Evolutionary conservation across 2,888 invertebrate genomes (phyloP).

Genomic region (Conchocele bisecta): DNA sequence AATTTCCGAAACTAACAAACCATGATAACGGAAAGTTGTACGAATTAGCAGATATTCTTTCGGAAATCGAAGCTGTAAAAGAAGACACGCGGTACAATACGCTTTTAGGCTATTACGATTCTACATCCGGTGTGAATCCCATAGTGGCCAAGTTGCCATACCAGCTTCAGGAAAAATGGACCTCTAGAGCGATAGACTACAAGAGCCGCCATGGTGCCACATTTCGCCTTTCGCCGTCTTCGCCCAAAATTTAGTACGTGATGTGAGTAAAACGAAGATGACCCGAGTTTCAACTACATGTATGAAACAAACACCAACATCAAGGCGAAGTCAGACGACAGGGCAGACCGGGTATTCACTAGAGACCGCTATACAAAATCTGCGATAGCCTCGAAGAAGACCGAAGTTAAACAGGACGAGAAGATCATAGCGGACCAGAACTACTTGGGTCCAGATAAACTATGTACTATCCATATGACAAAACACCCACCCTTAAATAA

Average conservation of each 20-base stretch:
- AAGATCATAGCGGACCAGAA: conserved; percentile 1
- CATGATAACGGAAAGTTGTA: conserved; percentile 1
- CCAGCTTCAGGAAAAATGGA: conserved; percentile 38
- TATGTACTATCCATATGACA: conserved; percentile 30
- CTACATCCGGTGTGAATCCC: conserved; percentile 18
- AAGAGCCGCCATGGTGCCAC: conserved; percentile 33
- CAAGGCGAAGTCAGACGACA: too few species aligned
- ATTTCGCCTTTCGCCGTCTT: conserved; percentile 53
- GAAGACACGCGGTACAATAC: conserved; percentile 2
- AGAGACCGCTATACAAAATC: background rate
- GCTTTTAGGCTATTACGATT: conserved; percentile 22
- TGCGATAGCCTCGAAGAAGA: background rate
- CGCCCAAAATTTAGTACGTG: conserved; percentile 46
- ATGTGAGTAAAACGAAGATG: conserved; percentile 34
- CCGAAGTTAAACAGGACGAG: background rate
- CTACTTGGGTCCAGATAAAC: too few species aligned
- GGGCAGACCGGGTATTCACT: too few species aligned
- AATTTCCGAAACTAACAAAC: background rate
- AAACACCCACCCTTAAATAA: conserved; percentile 20
- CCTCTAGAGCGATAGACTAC: conserved; percentile 28
- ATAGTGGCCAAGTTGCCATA: conserved; percentile 32
- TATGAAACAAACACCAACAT: background rate
- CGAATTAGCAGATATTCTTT: conserved; percentile 14
- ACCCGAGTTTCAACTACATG: conserved; percentile 50
- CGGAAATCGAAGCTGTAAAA: conserved; percentile 21